A percentile compares a stretch with the other conserved stretches of the same genome.
These are phyloP conservation scores for Dromiciops gliroides DNA, from an alignment of 2,113 vertebrate species.

Conservation along the genomic window DNA sequence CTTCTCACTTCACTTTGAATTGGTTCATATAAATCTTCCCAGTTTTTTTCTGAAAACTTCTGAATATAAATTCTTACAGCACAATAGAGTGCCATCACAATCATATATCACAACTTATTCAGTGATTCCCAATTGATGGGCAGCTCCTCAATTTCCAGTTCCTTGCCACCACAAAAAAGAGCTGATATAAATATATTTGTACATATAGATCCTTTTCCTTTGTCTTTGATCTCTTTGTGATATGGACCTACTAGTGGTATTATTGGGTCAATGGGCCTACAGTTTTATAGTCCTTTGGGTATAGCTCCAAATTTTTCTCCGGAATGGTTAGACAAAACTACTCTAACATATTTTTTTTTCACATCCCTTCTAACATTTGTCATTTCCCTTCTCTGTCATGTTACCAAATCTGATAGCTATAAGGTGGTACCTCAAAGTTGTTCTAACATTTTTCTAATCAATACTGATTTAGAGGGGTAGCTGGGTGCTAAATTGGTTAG, in stretches of 20 bases:
- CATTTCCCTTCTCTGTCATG: neutral
- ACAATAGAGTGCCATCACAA: neutral
- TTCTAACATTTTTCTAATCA: neutral
- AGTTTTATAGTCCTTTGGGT: neutral
- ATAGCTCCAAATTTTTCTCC: neutral
- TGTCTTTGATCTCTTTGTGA: neutral
- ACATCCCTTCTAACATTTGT: neutral
- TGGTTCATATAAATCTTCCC: too few species aligned
- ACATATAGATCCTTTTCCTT: neutral
- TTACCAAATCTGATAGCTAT: neutral
- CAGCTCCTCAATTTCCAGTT: neutral
- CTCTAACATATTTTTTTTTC: neutral
- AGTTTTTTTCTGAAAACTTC: neutral
- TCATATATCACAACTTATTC: neutral
- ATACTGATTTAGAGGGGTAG: neutral
- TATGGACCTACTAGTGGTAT: neutral
- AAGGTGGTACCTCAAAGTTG: neutral
- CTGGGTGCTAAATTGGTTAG: too few species aligned
- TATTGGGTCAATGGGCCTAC: neutral
- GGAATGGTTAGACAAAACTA: neutral
- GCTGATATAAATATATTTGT: neutral
- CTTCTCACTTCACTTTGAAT: neutral
- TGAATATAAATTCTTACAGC: neutral
- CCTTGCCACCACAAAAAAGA: neutral
- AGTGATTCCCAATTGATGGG: neutral